Percentiles rank a stretch among this genome's conserved stretches.
phyloP scores from a whole-genome alignment of 2,797 vertebrate species.

The Pseudomugil gertrudae region DNA sequence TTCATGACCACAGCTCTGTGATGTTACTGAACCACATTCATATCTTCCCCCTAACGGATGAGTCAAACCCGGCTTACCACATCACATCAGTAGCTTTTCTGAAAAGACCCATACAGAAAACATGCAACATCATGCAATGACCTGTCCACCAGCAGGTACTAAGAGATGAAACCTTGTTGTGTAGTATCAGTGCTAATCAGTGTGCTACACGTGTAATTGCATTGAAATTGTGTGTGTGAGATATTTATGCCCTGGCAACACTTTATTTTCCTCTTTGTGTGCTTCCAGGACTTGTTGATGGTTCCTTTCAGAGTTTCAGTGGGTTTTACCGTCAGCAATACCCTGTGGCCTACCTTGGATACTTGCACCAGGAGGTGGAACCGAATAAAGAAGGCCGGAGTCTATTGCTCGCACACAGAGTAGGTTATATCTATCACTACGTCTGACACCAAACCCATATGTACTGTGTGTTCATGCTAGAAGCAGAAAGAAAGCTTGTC shows the following conservation, averaged over 20 bases:
- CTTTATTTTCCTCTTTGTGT: slow-evolving; percentile 16
- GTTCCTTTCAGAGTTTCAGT: slow-evolving; percentile 87
- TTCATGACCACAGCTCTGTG: too few species aligned
- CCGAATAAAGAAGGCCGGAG: slow-evolving; percentile 82
- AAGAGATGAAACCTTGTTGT: not conserved
- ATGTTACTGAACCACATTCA: too few species aligned
- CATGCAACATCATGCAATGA: not conserved
- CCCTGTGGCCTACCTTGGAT: slow-evolving; percentile 82
- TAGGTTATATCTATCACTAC: slow-evolving; percentile 51
- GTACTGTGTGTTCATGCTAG: not conserved
- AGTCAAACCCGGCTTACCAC: too few species aligned
- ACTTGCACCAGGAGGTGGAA: slow-evolving; percentile 88
- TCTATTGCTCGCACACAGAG: slow-evolving; percentile 86
- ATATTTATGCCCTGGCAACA: not conserved
- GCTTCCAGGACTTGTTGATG: slow-evolving; percentile 84
- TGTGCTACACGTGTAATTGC: not conserved
- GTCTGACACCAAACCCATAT: too few species aligned
- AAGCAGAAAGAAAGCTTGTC: not conserved
- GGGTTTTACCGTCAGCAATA: slow-evolving; percentile 88
- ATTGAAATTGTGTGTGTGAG: not conserved
- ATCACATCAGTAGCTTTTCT: too few species aligned
- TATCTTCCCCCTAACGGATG: too few species aligned
- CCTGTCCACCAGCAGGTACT: not conserved
- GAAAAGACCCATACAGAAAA: not conserved
- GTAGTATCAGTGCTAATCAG: not conserved